Percentiles rank a stretch among this genome's conserved stretches.
phyloP scores from a whole-genome alignment of 2,113 vertebrate species.

The Cnemophilus loriae region DNA sequence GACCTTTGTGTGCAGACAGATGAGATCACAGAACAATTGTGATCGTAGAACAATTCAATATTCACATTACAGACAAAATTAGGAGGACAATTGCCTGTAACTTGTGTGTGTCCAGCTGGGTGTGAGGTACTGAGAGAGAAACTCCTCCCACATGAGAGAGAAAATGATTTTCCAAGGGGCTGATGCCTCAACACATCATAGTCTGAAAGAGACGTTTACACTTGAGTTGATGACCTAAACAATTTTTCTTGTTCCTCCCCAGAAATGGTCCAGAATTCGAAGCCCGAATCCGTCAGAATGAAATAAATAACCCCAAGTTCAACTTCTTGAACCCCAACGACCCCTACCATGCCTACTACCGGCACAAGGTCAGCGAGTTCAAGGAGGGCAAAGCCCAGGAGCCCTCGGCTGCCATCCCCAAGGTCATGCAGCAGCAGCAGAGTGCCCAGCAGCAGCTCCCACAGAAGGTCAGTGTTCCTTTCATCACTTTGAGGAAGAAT shows the following conservation, averaged over 20 bases:
- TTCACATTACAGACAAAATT: not conserved
- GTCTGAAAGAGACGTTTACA: not conserved
- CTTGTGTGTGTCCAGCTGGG: not conserved
- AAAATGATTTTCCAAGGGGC: not conserved
- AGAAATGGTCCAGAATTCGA: constrained; percentile 99
- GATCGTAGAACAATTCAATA: too few species aligned
- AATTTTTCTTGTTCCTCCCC: not conserved
- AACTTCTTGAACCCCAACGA: constrained; percentile 97
- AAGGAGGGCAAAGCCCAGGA: constrained; percentile 97
- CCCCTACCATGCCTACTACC: constrained; percentile 98
- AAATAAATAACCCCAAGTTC: constrained; percentile 98
- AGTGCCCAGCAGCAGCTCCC: constrained; percentile 86
- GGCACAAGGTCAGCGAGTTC: constrained; percentile 98
- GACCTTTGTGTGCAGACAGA: not conserved
- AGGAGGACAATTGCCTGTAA: not conserved
- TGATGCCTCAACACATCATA: accelerated
- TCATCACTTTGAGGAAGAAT: accelerated
- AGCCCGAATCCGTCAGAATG: constrained; percentile 96
- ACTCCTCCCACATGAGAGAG: too few species aligned
- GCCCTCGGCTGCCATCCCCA: constrained; percentile 93
- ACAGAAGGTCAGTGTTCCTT: constrained; percentile 80
- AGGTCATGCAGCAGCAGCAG: constrained; percentile 96
- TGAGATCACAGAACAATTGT: not conserved
- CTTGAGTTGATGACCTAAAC: not conserved
- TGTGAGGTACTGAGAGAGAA: not conserved